A percentile compares a stretch with the other conserved stretches of the same genome.
phyloP scores from a whole-genome alignment of 1,140 invertebrate species.

The Micrasema longulum region DNA sequence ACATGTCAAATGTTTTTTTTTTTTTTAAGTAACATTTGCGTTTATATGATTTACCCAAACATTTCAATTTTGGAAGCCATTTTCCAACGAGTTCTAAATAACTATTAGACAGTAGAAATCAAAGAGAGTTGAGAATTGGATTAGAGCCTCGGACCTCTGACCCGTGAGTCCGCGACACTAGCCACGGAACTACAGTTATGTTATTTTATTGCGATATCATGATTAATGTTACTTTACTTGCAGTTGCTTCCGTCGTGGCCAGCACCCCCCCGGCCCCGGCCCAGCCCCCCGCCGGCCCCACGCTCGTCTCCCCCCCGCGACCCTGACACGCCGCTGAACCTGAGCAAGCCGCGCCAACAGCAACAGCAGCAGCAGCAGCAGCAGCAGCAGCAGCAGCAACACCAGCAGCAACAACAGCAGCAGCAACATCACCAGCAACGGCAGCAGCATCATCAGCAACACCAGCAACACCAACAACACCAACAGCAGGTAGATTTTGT shows the following conservation, averaged over 20 bases:
- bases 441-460: constrained; percentile 43
- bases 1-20: too few relatives aligned
- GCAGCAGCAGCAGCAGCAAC: constrained; percentile 34
- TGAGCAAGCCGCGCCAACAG: constrained; percentile 84
- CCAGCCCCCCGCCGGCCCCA: constrained; percentile 64
- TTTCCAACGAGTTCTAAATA: too few relatives aligned
- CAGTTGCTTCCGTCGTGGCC: constrained; percentile 25
- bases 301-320: constrained; percentile 67
- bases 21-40: too few relatives aligned
- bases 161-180: too few relatives aligned
- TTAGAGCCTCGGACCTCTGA: too few relatives aligned
- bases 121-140: too few relatives aligned
- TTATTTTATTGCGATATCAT: too few relatives aligned
- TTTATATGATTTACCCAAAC: too few relatives aligned
- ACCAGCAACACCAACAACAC: constrained; percentile 38
- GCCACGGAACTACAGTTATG: too few relatives aligned
- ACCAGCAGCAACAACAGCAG: constrained; percentile 29
- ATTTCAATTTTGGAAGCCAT: too few relatives aligned
- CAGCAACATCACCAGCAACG: constrained; percentile 34
- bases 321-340: constrained; percentile 87
- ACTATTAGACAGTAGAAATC: too few relatives aligned
- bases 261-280: constrained; percentile 44
- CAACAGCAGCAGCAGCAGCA: constrained; percentile 56
- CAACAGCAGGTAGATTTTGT: constrained; percentile 30
- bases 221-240: too few relatives aligned